These are phyloP conservation scores for Parazoanthus darwini DNA, from an alignment of 92 coral and sea anemone species.

Conservation along the genomic window DNA sequence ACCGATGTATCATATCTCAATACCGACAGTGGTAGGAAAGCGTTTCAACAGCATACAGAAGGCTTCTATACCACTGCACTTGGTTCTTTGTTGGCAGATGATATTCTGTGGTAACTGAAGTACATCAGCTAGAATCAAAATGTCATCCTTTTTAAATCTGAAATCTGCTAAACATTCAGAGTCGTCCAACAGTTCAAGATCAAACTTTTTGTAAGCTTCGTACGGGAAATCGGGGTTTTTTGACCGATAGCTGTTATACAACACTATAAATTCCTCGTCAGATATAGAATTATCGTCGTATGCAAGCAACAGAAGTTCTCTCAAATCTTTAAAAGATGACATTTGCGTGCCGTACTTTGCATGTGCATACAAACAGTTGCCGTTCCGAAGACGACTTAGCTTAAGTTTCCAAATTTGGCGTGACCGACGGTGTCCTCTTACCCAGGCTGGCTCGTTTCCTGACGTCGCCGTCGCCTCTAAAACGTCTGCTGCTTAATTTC, in stretches of 20 bases:
- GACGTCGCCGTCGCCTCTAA: conserved; percentile 44
- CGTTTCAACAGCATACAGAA: too few relatives aligned
- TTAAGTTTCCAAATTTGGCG: conserved; percentile 45
- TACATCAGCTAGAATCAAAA: too few relatives aligned
- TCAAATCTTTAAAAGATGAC: conserved; percentile 19
- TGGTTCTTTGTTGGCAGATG: too few relatives aligned
- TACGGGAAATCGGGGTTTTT: conserved; percentile 31
- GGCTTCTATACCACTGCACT: too few relatives aligned
- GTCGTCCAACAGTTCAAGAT: conserved; percentile 12
- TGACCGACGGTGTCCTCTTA: conserved; percentile 45
- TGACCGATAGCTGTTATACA: conserved; percentile 32
- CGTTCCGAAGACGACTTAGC: conserved; percentile 29
- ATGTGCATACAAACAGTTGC: conserved; percentile 1
- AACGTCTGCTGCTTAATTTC: conserved; percentile 49
- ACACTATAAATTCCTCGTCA: conserved; percentile 7
- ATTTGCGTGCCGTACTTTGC: not conserved
- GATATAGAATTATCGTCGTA: conserved; percentile 1
- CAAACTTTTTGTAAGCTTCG: conserved; percentile 39
- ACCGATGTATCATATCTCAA: conserved; percentile 32
- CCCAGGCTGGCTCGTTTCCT: conserved; percentile 36
- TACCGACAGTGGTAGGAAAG: too few relatives aligned
- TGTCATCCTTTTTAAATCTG: too few relatives aligned
- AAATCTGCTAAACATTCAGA: conserved; percentile 35
- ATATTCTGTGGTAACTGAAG: too few relatives aligned
- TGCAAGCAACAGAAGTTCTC: conserved; percentile 25